Base-by-base conservation (phyloP, 2,113 vertebrate species). In the Erythrolamprus reginae region DNA sequence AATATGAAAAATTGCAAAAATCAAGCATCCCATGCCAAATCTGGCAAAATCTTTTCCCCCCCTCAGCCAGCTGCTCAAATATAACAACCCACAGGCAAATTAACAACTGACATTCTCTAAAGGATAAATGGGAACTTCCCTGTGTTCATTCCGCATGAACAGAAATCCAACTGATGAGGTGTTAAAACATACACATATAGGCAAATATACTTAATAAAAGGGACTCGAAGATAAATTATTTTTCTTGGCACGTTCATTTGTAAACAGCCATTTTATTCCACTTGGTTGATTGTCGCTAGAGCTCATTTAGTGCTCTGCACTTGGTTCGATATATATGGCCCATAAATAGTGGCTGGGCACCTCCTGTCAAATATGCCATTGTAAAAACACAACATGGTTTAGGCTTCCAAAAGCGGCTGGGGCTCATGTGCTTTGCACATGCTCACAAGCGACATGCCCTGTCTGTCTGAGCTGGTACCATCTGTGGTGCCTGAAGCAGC, bases 401-500 rank as follows among this genome's bases (percentile, higher is more conserved):
- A 93, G 28, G 84, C 93, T 92, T 93, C 53, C 90, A 83, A 94
- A 96, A 92, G 52, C 13, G 89, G 70, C 82, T 87, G 90, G 52
- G 92, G 93, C 95, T 96, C 95, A 92, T 95, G 94, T 97, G 96
- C 47, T 91, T 95, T 96, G 90, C 97, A 95, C 94, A 95, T 96
- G 96, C 92, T 96, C 1, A 2, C 93, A 96, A 97, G 33, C 93
- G 94, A 92, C 93, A 93, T 90, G 87, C 93, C 93, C 84, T 17
- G 92, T 96, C 91, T 92, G 28, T 95, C 92, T 96, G 94, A 96
- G 95, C 93, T 93, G 89, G 95, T 96, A 95, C 97, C 97, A 97
- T 97, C 97, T 97, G 97, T n/a, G 87, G 93, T 45, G 93, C 97
- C 96, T 95, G 95, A 5, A 97, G 96, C 96, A 92, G 88, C 90